Base-by-base conservation (phyloP, 1,140 invertebrate species). In the Ostrea denselamellosa region DNA sequence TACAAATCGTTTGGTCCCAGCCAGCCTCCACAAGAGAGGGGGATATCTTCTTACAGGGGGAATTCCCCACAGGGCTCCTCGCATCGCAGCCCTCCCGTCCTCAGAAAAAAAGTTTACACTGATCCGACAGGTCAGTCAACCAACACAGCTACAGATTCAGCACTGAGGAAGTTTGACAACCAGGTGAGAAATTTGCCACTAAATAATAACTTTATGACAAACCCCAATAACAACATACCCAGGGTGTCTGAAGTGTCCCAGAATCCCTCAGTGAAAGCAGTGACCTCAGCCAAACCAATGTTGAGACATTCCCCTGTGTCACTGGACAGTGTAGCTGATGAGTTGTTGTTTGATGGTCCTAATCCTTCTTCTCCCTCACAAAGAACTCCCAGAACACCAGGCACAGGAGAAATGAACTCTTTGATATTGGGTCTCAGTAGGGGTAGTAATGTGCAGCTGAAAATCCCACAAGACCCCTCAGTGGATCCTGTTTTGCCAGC, bases 301-400 rank as follows among this genome's bases (percentile, higher is more conserved):
- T 44, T 54, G 14, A n/a, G 44, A 52, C 82, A 83, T 53, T 58
- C 83, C 5, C 81, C 84, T 19, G 54, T 87, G 10, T 81, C 89
- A 9, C 87, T 83, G 14, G 92, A 92, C 51, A 93, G 91, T 89
- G 87, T 93, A 88, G 92, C 93, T 84, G 93, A 93, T 87, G 93
- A 93, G 53, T 68, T 91, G 25, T 85, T 93, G 71, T 92, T 93
- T 90, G 92, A 89, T 84, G 56, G 88, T 87, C 44, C 87, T 82
- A 53, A 62, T 56, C 83, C 83, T 56, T 83, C 86, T 17, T 83
- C 56, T 17, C 4, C 54, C 52, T 52, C 88, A n/a, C 89, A 86
- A 25, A 86, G 87, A 84, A 89, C 83, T 53, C 88, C 88, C 12
- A 90, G 88, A 71, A 85, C 83, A 62, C 84, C 84, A 22, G 77